These are phyloP conservation scores for Girardinus metallicus DNA, from an alignment of 2,797 vertebrate species.

Conservation along the genomic window DNA sequence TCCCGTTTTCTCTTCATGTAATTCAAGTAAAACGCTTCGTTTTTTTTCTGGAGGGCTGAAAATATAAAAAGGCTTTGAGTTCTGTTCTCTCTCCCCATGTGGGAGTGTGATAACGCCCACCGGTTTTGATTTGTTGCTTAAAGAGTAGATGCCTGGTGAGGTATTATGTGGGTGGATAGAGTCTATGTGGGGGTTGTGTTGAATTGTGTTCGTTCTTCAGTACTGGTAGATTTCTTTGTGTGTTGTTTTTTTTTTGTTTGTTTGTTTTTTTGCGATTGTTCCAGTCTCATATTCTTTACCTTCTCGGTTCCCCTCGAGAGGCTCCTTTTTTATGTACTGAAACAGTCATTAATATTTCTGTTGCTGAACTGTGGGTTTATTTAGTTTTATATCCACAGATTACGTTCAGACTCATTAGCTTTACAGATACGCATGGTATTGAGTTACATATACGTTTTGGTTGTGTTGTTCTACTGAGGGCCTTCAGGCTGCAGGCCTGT, in stretches of 20 bases:
- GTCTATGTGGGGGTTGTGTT: conserved; percentile 66
- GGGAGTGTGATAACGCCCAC: conserved; percentile 73
- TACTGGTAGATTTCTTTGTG: conserved; percentile 64
- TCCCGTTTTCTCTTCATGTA: conserved; percentile 23
- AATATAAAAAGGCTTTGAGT: conserved; percentile 31
- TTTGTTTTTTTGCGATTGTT: conserved; percentile 50
- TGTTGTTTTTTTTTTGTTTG: conserved; percentile 44
- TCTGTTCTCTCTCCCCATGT: conserved; percentile 56
- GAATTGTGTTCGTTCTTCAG: conserved; percentile 69
- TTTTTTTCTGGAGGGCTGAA: conserved; percentile 37
- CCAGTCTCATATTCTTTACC: conserved; percentile 54
- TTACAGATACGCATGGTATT: conserved; percentile 4
- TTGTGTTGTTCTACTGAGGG: conserved; percentile 12
- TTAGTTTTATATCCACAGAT: conserved; percentile 36
- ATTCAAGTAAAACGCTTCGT: conserved; percentile 33
- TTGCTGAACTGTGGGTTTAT: conserved; percentile 35
- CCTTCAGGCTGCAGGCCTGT: conserved; percentile 35
- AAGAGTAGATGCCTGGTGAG: conserved; percentile 74
- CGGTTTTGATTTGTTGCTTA: conserved; percentile 73
- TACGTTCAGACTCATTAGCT: conserved; percentile 17
- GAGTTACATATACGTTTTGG: not conserved
- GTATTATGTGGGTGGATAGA: conserved; percentile 72
- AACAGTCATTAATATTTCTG: conserved; percentile 50
- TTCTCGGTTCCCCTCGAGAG: conserved; percentile 44
- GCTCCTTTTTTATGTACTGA: conserved; percentile 51